Conservation (phyloP, 2,888 invertebrate genomes). For the Capitulum mitella region DNA sequence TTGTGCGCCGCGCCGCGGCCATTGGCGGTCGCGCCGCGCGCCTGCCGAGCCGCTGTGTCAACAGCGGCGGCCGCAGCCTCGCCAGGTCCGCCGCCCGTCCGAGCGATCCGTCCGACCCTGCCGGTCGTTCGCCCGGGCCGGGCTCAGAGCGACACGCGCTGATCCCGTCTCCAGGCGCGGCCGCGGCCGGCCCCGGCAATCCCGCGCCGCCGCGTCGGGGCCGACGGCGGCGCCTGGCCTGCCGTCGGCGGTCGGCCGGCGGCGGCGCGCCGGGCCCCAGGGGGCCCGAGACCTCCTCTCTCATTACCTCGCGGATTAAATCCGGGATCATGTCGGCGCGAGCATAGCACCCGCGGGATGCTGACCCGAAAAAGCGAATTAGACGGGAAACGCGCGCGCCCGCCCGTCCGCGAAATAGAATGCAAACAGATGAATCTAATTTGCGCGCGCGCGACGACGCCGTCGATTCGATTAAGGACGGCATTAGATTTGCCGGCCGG, state of each 20-base stretch:
- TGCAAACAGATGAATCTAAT: slow-evolving; percentile 24
- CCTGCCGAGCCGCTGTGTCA: background rate
- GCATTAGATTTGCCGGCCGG: background rate
- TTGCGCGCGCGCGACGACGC: background rate
- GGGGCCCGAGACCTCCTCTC: background rate
- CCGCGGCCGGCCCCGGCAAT: too few species aligned
- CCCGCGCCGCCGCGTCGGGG: too few species aligned
- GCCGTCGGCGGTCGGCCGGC: background rate
- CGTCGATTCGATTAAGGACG: background rate
- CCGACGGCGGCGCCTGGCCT: background rate
- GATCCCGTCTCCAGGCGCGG: too few species aligned
- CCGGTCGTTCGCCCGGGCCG: background rate
- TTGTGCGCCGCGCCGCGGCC: background rate
- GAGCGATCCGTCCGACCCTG: background rate
- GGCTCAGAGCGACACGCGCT: too few species aligned
- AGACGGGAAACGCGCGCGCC: background rate
- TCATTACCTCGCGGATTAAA: slow-evolving; percentile 13
- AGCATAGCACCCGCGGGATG: background rate
- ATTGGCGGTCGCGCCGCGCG: background rate
- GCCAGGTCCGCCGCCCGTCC: background rate
- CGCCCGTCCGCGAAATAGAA: slow-evolving; percentile 10
- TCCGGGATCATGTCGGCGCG: background rate
- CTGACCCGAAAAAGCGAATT: background rate
- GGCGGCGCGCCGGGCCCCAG: background rate
- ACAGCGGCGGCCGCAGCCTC: background rate